phyloP scores from a whole-genome alignment of 2,888 invertebrate species.

The Campoplex capitator region DNA sequence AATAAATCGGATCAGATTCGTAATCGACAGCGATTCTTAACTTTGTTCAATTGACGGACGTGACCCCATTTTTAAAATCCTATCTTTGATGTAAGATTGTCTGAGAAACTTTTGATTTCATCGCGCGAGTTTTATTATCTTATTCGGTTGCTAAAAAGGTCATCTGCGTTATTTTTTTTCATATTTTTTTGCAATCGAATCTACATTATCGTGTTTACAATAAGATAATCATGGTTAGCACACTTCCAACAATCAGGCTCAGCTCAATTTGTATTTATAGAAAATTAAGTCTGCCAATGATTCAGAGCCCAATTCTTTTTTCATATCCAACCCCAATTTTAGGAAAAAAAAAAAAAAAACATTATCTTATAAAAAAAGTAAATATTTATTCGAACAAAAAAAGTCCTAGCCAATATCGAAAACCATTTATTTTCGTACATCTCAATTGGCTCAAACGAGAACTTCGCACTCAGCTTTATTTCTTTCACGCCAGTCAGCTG shows the following conservation, averaged over 20 bases:
- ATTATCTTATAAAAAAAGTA: too few relatives aligned
- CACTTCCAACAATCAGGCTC: not conserved
- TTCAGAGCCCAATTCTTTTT: too few relatives aligned
- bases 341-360: not conserved
- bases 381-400: too few relatives aligned
- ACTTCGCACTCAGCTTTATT: too few relatives aligned
- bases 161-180: not conserved
- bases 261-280: not conserved
- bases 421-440: too few relatives aligned
- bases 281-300: not conserved
- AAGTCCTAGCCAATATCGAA: too few relatives aligned
- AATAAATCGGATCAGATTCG: not conserved
- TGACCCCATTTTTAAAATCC: not conserved
- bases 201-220: not conserved
- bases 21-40: not conserved
- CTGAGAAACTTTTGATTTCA: not conserved
- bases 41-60: not conserved
- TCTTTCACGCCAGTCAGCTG: too few relatives aligned
- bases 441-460: too few relatives aligned
- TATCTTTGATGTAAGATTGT: not conserved
- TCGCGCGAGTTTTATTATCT: slow-evolving; percentile 15
- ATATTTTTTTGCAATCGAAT: not conserved
- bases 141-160: not conserved
- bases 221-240: not conserved
- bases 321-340: not conserved